These are phyloP conservation scores for Merluccius polli DNA, from an alignment of 2,797 vertebrate species.

Conservation along the genomic window DNA sequence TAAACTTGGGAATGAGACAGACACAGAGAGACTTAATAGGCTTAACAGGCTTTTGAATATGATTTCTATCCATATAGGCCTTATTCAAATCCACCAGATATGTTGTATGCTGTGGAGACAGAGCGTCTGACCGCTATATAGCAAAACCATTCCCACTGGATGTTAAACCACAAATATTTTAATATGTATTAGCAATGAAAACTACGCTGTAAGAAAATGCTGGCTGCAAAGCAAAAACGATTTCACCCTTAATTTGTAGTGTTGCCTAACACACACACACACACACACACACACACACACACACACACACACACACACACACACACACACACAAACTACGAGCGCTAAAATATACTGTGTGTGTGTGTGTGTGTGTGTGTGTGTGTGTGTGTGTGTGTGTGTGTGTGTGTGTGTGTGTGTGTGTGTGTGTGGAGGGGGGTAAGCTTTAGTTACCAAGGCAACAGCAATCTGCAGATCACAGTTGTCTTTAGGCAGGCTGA, in stretches of 20 bases:
- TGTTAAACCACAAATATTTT: not conserved
- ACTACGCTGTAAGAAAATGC: no score
- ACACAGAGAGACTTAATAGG: no score
- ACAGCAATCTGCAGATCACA: slow-evolving; percentile 37
- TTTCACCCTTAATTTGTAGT: not conserved
- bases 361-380: slow-evolving; percentile 12
- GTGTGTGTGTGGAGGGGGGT: not conserved
- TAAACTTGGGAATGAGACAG: no score
- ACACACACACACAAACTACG: not conserved
- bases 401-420: slow-evolving; percentile 11
- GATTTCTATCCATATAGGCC: not conserved
- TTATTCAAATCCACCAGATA: not conserved
- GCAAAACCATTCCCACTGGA: not conserved
- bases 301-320: no score
- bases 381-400: slow-evolving; percentile 7
- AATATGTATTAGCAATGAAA: not conserved
- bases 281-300: no score
- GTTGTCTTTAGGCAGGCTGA: slow-evolving; percentile 18
- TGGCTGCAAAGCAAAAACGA: not conserved
- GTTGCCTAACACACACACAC: not conserved
- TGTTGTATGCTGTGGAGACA: not conserved
- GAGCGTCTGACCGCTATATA: not conserved
- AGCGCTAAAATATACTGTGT: not conserved
- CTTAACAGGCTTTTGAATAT: no score
- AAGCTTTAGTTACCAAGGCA: slow-evolving; percentile 46